Conservation (phyloP, 2,888 invertebrate genomes). For the Rotaria socialis region DNA sequence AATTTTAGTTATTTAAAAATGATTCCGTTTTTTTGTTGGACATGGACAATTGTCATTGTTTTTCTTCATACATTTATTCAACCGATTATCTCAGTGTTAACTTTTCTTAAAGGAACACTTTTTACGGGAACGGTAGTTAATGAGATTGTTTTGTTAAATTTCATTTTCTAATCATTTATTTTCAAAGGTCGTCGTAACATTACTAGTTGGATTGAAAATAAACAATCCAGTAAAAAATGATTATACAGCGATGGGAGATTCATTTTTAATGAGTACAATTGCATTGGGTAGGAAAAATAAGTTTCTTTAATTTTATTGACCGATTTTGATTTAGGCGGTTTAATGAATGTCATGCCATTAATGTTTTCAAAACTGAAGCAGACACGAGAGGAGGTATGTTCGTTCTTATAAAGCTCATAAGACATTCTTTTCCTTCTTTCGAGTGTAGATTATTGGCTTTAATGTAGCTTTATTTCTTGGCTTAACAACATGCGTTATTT, state of each 20-base stretch:
- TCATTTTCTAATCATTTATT: constrained; percentile 31
- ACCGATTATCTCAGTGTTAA: constrained; percentile 56
- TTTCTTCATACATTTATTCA: constrained; percentile 55
- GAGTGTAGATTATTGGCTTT: constrained; percentile 50
- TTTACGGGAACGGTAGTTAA: constrained; percentile 55
- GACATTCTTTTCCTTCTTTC: not conserved
- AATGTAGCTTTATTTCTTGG: constrained; percentile 50
- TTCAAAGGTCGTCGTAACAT: constrained; percentile 55
- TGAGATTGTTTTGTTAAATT: not conserved
- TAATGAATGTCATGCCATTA: constrained; percentile 56
- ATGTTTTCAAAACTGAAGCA: constrained; percentile 54
- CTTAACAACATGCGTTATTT: constrained; percentile 50
- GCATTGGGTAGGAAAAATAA: constrained; percentile 52
- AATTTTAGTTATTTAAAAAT: constrained; percentile 53
- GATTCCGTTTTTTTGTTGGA: constrained; percentile 56
- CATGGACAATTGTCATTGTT: constrained; percentile 53
- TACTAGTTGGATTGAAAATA: constrained; percentile 55
- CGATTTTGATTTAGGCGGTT: constrained; percentile 51
- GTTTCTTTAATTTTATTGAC: not conserved
- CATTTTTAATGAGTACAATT: constrained; percentile 59
- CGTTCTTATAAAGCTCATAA: not conserved
- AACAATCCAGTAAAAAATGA: constrained; percentile 52
- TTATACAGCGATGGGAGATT: constrained; percentile 52
- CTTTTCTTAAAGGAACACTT: constrained; percentile 56
- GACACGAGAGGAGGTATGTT: constrained; percentile 50